phyloP scores from a whole-genome alignment of 2,797 vertebrate genomes.

The Notamacropus eugenii region DNA sequence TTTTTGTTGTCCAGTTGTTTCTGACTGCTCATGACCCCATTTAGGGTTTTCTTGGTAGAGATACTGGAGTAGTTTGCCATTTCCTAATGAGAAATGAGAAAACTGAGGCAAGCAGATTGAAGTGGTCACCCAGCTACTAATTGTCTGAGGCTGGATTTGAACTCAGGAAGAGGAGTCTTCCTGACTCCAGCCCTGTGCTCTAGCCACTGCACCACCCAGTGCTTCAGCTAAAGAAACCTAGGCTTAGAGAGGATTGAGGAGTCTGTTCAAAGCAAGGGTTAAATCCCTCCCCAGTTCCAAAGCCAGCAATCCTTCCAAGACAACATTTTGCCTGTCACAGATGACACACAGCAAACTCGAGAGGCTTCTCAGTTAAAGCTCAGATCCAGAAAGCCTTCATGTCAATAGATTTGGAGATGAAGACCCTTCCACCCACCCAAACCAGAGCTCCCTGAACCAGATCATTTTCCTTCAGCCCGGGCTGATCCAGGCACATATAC shows the following conservation, averaged over 20 bases:
- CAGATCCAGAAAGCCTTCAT: background rate
- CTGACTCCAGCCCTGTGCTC: background rate
- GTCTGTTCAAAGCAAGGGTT: background rate
- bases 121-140: background rate
- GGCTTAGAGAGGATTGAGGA: background rate
- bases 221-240: background rate
- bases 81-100: background rate
- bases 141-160: background rate
- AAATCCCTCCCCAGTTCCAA: background rate
- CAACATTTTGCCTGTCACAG: background rate
- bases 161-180: no score
- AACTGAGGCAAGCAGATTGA: background rate
- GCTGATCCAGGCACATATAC: fast-evolving
- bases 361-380: background rate
- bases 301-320: background rate
- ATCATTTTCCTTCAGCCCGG: background rate
- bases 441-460: background rate
- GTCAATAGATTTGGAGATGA: background rate
- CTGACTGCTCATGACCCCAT: background rate
- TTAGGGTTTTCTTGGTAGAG: background rate
- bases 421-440: background rate
- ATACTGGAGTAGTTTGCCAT: background rate
- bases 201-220: no score
- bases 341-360: background rate
- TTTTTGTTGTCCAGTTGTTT: background rate